Conservation (phyloP, 1,140 invertebrate genomes). For the Lasioglossum baleicum region DNA sequence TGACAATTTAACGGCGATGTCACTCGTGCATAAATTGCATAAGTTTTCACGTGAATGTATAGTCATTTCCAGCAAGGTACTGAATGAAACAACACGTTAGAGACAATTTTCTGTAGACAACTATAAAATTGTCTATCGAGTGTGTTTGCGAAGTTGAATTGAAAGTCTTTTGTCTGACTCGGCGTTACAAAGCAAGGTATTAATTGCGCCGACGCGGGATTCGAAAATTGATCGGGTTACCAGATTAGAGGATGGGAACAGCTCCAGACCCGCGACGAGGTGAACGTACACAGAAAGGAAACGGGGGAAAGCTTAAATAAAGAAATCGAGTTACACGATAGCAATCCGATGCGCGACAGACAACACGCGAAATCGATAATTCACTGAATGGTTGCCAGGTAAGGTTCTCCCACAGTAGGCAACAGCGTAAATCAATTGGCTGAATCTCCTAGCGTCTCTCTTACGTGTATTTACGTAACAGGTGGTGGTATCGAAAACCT, state of each 20-base stretch:
- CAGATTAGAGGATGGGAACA: neutral
- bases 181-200: too few relatives aligned
- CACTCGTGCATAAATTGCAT: too few relatives aligned
- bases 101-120: too few relatives aligned
- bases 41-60: too few relatives aligned
- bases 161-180: too few relatives aligned
- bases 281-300: neutral
- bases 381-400: slow-evolving; percentile 51
- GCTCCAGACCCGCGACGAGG: too few relatives aligned
- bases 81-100: too few relatives aligned
- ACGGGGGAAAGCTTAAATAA: neutral
- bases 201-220: neutral
- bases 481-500: slow-evolving; percentile 67
- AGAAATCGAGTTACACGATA: slow-evolving; percentile 13
- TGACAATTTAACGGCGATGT: too few relatives aligned
- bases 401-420: slow-evolving; percentile 28
- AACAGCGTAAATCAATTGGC: slow-evolving; percentile 69
- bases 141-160: too few relatives aligned
- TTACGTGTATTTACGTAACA: slow-evolving; percentile 74
- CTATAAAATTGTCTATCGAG: too few relatives aligned
- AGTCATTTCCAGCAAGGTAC: too few relatives aligned
- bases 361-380: slow-evolving; percentile 26
- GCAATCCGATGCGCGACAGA: neutral
- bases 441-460: slow-evolving; percentile 27
- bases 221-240: neutral